Evolutionary conservation across 1,140 invertebrate genomes (phyloP).

Genomic region (Chrysopa pallens): DNA sequence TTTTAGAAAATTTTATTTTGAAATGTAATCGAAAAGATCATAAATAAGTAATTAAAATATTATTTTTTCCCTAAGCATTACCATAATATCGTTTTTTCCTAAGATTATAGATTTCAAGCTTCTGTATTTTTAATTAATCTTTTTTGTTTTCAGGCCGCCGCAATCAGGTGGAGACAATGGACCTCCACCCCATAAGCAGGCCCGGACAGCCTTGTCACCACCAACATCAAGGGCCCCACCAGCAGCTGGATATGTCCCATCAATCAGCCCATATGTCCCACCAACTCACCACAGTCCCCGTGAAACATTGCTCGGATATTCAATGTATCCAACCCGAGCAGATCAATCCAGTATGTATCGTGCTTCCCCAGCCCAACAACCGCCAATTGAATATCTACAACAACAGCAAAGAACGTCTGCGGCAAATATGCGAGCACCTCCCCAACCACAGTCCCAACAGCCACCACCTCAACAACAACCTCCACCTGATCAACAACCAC

Average conservation of each 20-base stretch:
- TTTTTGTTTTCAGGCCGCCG: neutral
- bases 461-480: neutral
- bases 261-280: too few relatives aligned
- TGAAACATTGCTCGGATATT: too few relatives aligned
- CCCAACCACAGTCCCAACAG: neutral
- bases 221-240: neutral
- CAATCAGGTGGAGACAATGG: neutral
- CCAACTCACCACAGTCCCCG: too few relatives aligned
- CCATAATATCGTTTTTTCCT: too few relatives aligned
- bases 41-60: too few relatives aligned
- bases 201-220: neutral
- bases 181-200: neutral
- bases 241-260: neutral
- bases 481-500: constrained; percentile 14
- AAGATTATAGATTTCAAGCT: too few relatives aligned
- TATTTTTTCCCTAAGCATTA: too few relatives aligned
- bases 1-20: too few relatives aligned
- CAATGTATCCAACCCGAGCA: too few relatives aligned
- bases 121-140: too few relatives aligned
- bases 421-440: constrained; percentile 5
- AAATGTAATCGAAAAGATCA: too few relatives aligned
- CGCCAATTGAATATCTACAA: constrained; percentile 2
- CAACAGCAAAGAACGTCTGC: neutral
- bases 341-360: too few relatives aligned
- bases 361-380: constrained; percentile 1